Percentiles rank a stretch among this genome's conserved stretches.
These are phyloP conservation scores for Diphyllodes magnificus DNA, from an alignment of 2,113 vertebrate species.

Conservation along the genomic window DNA sequence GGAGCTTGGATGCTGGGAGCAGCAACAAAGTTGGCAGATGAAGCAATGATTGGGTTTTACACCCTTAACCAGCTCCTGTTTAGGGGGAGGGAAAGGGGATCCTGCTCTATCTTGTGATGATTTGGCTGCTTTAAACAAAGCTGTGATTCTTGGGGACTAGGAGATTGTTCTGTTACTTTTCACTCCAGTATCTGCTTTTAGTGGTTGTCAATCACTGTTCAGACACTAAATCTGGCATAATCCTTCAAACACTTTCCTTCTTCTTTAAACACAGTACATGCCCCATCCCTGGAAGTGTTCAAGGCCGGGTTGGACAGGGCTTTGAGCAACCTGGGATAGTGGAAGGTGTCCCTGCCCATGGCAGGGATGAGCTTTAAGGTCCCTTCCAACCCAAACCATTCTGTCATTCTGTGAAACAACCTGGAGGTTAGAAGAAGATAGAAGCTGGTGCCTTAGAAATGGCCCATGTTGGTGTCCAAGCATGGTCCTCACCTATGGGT, in stretches of 20 bases:
- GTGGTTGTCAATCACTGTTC: neutral
- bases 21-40: neutral
- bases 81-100: neutral
- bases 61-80: neutral
- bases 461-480: neutral
- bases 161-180: neutral
- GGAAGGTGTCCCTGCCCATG: neutral
- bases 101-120: neutral
- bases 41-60: neutral
- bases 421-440: neutral
- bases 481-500: fast-evolving
- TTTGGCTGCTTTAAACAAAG: neutral
- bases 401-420: neutral
- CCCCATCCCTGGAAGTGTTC: neutral
- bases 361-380: neutral
- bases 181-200: neutral
- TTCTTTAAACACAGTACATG: neutral
- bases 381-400: neutral
- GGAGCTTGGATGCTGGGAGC: neutral
- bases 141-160: neutral
- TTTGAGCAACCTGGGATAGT: neutral
- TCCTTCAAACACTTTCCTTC: neutral
- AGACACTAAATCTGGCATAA: neutral
- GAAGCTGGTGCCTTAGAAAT: neutral
- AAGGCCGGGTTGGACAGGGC: neutral